phyloP scores from a whole-genome alignment of 2,888 invertebrate species.

The Coelopa pilipes region DNA sequence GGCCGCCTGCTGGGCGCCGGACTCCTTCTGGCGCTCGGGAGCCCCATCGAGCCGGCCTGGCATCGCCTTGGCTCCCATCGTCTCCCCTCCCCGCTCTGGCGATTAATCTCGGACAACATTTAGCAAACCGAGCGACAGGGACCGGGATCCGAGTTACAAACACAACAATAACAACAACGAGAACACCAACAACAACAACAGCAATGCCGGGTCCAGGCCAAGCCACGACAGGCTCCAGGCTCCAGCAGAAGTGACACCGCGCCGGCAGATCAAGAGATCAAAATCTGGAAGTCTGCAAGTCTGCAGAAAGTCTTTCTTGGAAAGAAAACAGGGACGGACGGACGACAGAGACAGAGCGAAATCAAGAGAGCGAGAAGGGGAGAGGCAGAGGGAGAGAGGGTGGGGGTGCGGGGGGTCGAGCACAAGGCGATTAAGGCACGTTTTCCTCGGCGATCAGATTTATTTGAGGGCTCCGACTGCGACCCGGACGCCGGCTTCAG shows the following conservation, averaged over 20 bases:
- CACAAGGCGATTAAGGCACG: slow-evolving; percentile 3
- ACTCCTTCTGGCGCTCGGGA: slow-evolving; percentile 30
- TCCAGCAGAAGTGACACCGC: slow-evolving; percentile 39
- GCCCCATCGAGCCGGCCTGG: not conserved
- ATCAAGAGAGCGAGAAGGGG: not conserved
- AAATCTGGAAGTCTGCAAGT: slow-evolving; percentile 42
- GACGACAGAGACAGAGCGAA: not conserved
- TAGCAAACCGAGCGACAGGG: slow-evolving; percentile 16
- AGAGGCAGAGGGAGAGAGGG: not conserved
- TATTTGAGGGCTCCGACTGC: slow-evolving; percentile 45
- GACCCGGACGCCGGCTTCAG: not conserved
- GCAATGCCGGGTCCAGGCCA: slow-evolving; percentile 2
- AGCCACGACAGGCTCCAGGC: not conserved
- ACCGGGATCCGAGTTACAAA: not conserved
- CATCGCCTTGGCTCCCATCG: not conserved
- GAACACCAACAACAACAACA: not conserved
- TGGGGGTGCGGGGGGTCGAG: no score
- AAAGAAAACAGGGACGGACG: slow-evolving; percentile 24
- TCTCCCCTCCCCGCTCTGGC: not conserved
- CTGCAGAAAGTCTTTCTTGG: slow-evolving; percentile 45
- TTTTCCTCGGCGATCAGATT: slow-evolving; percentile 46
- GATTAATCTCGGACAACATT: slow-evolving; percentile 22
- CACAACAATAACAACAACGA: not conserved
- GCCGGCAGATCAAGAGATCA: slow-evolving; percentile 44
- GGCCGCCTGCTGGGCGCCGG: slow-evolving; percentile 27